Evolutionary conservation across 2,888 invertebrate genomes (phyloP).

Genomic region (Spisula solida): DNA sequence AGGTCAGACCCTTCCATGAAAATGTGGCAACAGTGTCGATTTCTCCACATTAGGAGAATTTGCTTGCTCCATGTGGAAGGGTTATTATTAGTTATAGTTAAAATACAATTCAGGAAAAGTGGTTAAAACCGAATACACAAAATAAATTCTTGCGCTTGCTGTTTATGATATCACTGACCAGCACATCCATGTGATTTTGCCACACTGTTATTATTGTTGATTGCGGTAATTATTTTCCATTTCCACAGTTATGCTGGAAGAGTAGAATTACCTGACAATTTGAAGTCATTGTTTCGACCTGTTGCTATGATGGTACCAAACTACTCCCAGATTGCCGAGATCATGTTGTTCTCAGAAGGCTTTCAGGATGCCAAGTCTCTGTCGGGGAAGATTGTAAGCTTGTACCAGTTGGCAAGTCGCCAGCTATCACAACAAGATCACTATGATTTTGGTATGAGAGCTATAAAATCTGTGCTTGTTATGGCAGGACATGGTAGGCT

Average conservation of each 20-base stretch:
- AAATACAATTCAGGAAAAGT: too few species aligned
- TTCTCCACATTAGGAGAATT: too few species aligned
- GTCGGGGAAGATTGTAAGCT: slow-evolving; percentile 87
- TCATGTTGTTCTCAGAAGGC: slow-evolving; percentile 87
- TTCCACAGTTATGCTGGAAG: slow-evolving; percentile 86
- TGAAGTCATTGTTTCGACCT: slow-evolving; percentile 87
- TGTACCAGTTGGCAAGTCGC: slow-evolving; percentile 87
- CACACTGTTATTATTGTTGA: too few species aligned
- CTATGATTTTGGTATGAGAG: slow-evolving; percentile 88
- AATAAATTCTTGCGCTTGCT: too few species aligned
- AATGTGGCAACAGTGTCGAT: too few species aligned
- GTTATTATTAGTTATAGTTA: too few species aligned
- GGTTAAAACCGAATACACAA: too few species aligned
- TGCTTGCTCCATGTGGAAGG: too few species aligned
- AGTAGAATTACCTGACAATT: slow-evolving; percentile 87
- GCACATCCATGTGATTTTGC: too few species aligned
- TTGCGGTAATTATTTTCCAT: not conserved
- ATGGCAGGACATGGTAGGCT: slow-evolving; percentile 87
- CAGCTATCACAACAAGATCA: slow-evolving; percentile 88
- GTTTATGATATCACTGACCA: too few species aligned
- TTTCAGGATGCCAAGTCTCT: slow-evolving; percentile 86
- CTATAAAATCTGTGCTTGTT: slow-evolving; percentile 87
- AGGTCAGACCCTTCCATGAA: too few species aligned
- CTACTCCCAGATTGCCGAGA: slow-evolving; percentile 87
- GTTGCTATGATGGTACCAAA: slow-evolving; percentile 88